Percentiles rank a stretch among this genome's conserved stretches.
Evolutionary conservation across 92 coral and sea anemone genomes (phyloP).

Genomic region (Diadumene lineata): DNA sequence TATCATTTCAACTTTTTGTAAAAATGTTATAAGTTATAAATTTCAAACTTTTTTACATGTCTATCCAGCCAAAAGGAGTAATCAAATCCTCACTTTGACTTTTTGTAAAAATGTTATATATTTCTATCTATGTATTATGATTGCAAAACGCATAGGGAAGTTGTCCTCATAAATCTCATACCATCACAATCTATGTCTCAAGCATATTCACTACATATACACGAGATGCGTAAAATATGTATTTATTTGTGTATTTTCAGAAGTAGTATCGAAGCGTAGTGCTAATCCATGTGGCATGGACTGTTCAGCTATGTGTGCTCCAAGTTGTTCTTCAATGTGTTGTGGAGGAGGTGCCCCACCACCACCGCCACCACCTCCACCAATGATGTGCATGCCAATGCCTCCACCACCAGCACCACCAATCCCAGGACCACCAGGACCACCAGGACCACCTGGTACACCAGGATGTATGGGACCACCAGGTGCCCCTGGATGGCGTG

Average conservation of each 20-base stretch:
- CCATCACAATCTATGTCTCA: no score
- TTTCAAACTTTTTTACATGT: no score
- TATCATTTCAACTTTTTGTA: no score
- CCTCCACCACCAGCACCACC: constrained; percentile 54
- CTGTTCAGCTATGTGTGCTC: constrained; percentile 63
- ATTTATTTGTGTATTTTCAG: neutral
- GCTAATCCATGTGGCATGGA: constrained; percentile 83
- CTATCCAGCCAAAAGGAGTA: no score
- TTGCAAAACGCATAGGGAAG: no score
- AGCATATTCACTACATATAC: no score
- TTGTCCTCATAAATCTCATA: no score
- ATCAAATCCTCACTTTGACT: no score
- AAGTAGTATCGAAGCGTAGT: constrained; percentile 61
- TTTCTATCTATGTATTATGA: no score
- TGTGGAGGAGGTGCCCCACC: constrained; percentile 67
- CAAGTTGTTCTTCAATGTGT: constrained; percentile 64
- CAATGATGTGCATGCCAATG: constrained; percentile 49
- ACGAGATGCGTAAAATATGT: no score
- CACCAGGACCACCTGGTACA: constrained; percentile 75
- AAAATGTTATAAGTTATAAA: no score
- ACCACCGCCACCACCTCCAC: constrained; percentile 75
- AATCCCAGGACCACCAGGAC: constrained; percentile 23
- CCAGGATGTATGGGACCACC: constrained; percentile 95
- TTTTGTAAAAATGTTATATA: no score
- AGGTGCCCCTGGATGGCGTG: constrained; percentile 82